Conservation (phyloP, 2,888 invertebrate species). For the Chesias legatella region DNA sequence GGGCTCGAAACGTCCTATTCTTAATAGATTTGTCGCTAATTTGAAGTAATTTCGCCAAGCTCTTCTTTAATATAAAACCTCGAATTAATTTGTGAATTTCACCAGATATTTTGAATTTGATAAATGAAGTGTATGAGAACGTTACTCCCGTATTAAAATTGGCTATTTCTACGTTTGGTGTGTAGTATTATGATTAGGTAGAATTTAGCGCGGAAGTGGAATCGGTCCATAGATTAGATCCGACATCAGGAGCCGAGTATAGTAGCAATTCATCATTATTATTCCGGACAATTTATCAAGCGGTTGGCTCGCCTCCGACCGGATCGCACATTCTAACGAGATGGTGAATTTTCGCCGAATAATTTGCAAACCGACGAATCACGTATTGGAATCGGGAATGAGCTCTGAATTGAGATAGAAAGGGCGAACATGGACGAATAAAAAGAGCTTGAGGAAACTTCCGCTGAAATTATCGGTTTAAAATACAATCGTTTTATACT, state of each 20-base stretch:
- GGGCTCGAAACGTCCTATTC: conserved; percentile 66
- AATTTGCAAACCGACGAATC: conserved; percentile 80
- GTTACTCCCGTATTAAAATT: conserved; percentile 10
- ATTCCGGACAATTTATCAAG: conserved; percentile 81
- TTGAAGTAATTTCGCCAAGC: conserved; percentile 61
- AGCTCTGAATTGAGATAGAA: conserved; percentile 78
- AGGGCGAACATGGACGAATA: conserved; percentile 63
- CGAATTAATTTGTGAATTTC: conserved; percentile 48
- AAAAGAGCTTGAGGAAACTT: conserved; percentile 32
- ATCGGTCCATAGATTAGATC: conserved; percentile 66
- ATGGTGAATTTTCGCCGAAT: conserved; percentile 80
- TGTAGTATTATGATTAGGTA: no score
- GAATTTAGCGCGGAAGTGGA: conserved; percentile 39
- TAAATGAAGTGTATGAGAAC: conserved; percentile 12
- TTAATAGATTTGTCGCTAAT: conserved; percentile 77
- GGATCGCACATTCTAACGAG: conserved; percentile 80
- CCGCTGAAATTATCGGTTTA: conserved; percentile 19
- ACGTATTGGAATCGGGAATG: conserved; percentile 79
- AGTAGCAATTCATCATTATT: conserved; percentile 81
- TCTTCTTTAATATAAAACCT: conserved; percentile 53
- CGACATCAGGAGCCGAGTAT: conserved; percentile 64
- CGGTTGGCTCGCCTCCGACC: conserved; percentile 75
- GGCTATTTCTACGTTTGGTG: conserved; percentile 11
- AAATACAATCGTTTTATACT: not conserved
- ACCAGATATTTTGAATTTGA: conserved; percentile 21